Percentiles rank a stretch among this genome's conserved stretches.
Evolutionary conservation across 2,113 vertebrate genomes (phyloP).

Genomic region (Aleadryas rufinucha): DNA sequence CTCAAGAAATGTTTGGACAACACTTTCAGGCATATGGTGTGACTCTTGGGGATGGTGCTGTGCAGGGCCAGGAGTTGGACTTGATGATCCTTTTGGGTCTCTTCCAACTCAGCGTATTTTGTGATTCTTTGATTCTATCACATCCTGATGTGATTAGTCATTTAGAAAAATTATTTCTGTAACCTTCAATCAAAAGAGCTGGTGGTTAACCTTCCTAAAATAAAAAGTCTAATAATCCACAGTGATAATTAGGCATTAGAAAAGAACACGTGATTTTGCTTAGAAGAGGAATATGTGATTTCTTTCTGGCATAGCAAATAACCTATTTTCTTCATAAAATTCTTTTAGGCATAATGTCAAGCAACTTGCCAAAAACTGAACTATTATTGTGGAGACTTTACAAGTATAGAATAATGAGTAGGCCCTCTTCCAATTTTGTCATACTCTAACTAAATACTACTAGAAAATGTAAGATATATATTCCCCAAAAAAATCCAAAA

Average conservation of each 20-base stretch:
- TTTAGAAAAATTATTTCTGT: not conserved
- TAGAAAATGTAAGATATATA: not conserved
- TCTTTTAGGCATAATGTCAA: not conserved
- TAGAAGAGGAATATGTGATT: not conserved
- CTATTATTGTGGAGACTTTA: not conserved
- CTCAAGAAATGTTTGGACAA: not conserved
- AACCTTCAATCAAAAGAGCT: not conserved
- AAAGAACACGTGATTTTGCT: not conserved
- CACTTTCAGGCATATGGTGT: accelerated
- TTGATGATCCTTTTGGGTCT: not conserved
- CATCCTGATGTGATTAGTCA: not conserved
- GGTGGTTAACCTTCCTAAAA: not conserved
- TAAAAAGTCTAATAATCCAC: not conserved
- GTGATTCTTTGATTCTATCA: not conserved
- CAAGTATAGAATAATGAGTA: not conserved
- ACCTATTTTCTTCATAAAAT: not conserved
- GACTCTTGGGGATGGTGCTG: not conserved
- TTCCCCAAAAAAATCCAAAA: not conserved
- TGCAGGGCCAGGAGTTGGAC: too few species aligned
- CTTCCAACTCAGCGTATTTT: not conserved
- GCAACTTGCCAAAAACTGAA: not conserved
- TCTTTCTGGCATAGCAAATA: not conserved
- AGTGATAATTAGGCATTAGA: not conserved
- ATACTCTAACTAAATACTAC: not conserved
- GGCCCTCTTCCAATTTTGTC: not conserved